Evolutionary conservation across 2,888 invertebrate species (phyloP), one percentile per base, ranked within the genome.

Genomic region (Morpho helenor): DNA sequence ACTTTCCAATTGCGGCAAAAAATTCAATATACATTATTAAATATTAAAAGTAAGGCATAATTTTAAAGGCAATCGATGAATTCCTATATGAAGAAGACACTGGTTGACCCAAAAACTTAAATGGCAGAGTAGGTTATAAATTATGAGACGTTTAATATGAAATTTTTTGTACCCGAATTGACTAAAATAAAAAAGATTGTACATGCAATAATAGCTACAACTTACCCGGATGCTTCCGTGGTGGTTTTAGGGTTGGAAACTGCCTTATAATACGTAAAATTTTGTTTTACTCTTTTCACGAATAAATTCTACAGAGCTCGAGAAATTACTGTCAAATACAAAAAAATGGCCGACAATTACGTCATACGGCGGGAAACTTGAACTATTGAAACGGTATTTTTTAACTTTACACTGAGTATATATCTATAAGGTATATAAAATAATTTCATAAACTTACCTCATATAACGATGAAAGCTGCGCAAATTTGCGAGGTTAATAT

Each of bases 141-240:
- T 62, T 60, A 66, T 68, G 68, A 73, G 72, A 66, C 67, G 63
- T 43, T 62, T 69, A 71, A 16, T 9, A 50, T 31, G 31, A 44
- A 16, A 52, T 40, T 60, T 53, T 59, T 56, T 23, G 42, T 9
- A 31, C 47, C 6, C 44, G 41, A 10, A 48, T 46, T 9, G 45
- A 48, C 42, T 60, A 43, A 44, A 41, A 7, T 48, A 56, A 48
- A 43, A 57, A 59, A 62, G 57, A 49, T n/a, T 47, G 7, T 59
- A 62, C 43, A 31, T 61, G 60, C 61, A 71, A 44, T 68, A 64
- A 65, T 63, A 67, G 66, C 65, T 67, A 52, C 57, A 60, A 84
- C 90, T 86, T 67, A 90, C 90, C 90, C 89, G 89, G 89, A 88
- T 86, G 87, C 88, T 82, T 82, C 87, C 87, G 87, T 84, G 76